Evolutionary conservation across 1,140 invertebrate species (phyloP), one percentile per base, ranked within the genome.

Genomic region (Drosophila ogumai): DNA sequence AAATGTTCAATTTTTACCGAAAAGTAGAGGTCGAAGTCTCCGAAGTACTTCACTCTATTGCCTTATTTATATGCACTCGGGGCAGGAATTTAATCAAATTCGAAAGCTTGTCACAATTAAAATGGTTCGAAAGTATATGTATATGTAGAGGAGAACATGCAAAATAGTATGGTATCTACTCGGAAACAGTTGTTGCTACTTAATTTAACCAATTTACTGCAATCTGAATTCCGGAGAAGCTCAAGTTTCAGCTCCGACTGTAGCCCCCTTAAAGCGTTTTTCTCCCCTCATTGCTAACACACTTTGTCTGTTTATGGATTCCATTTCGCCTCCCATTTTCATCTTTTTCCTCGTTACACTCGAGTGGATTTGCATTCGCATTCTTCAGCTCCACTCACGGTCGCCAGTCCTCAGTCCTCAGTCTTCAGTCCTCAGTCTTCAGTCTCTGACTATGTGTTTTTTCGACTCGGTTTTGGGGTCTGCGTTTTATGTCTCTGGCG

Each of bases 241-340:
- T 31, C 2, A 46, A 13, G 28, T 6, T 38, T 10, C 34, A 6
- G 34, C 7, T 22, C 7, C 28, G 12, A 12, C 10, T 1, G 2
- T 25, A 3, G 22, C n/a, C 54, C 10, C 22, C 17, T 56, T 47
- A 28, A 6, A 15, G 28, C 60, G 8, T 32, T 17, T 28, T 19
- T 31, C 22, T 25, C 28, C 19, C 6, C 6, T 32, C 36, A 12
- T 22, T 8, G 19, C 66, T 17, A 52, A 28, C 34, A 72, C 44
- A 73, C 54, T 79, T 79, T 78, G 74, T 82, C 38, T 67, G 34
- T 66, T 82, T 73, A 81, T 78, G 75, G 75, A 12, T 79, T 66
- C 55, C 69, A 79, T 65, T 82, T 75, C 55, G 63, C 55, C 47
- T 56, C 60, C 36, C 46, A 52, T 67, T 67, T 36, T 31, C 63